Evolutionary conservation across 2,888 invertebrate genomes (phyloP), one percentile per base, ranked within the genome.

Genomic region (Pyrrhosoma nymphula): DNA sequence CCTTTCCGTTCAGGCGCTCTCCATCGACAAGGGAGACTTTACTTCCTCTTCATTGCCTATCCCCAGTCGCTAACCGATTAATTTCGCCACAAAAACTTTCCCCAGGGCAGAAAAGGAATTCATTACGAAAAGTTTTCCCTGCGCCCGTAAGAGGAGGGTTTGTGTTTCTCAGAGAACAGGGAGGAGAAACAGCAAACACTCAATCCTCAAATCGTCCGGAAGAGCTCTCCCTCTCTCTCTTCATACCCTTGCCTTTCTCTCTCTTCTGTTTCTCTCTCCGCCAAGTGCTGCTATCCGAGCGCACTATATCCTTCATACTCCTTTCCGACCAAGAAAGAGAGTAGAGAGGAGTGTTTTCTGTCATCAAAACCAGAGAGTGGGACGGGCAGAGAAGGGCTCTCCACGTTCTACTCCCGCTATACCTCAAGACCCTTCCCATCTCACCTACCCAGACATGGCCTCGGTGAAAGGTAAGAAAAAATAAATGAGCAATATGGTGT

Each of bases 31-130:
- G 14, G 26, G 56, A n/a, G 93, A 69, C 63, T 93, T 75, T 23
- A 35, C 93, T 93, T 69, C 75, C 47, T 75, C 93, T 63, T 93
- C 93, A 93, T 93, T 63, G 91, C 91, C 91, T 69, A 82, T 82
- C 93, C 93, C n/a, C 55, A 39, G 93, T 93, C 75, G 93, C 60
- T 75, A 69, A 93, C 39, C 93, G 93, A 93, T 93, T 93, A 93
- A 93, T 93, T 93, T 93, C 69, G 75, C 93, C 47, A 75, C 93
- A 93, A 93, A 69, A 93, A 69, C 93, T 55, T 63, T 69, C 39
- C 91, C 26, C 90, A n/a, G 55, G 93, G 93, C 35, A 56, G 69
- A 93, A 69, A 93, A 93, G 93, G 93, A 93, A 93, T 93, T 75
- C 93, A 93, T 93, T 93, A 75, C 63, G 63, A 75, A 93, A 93